Conservation (phyloP, 2,797 vertebrate genomes). For the Xenentodon cancila region DNA sequence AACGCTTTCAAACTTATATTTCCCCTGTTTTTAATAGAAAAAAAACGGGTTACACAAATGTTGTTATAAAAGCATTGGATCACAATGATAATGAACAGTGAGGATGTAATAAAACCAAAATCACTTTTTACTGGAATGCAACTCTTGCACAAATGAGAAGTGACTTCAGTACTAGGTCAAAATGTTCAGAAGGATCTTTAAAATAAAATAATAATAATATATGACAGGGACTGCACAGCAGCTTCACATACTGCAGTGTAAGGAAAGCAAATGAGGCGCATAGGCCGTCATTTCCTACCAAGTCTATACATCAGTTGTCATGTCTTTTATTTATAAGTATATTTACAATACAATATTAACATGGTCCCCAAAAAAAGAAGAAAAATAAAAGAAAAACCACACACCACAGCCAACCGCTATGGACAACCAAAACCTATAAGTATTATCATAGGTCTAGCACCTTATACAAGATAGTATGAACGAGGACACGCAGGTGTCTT, state of each 20-base stretch:
- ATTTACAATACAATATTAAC: constrained; percentile 53
- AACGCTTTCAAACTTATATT: constrained; percentile 13
- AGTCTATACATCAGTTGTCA: constrained; percentile 45
- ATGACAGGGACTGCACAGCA: constrained; percentile 46
- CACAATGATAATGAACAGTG: constrained; percentile 52
- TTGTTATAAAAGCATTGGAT: constrained; percentile 68
- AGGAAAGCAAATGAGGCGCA: constrained; percentile 27
- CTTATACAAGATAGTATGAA: constrained; percentile 47
- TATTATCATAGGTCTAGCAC: constrained; percentile 50
- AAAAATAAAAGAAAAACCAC: not conserved
- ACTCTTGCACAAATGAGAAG: constrained; percentile 36
- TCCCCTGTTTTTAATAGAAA: constrained; percentile 68
- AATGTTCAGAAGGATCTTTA: constrained; percentile 24
- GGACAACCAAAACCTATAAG: constrained; percentile 49
- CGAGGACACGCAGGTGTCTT: constrained; percentile 29
- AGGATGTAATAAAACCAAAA: constrained; percentile 38
- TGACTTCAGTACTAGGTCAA: constrained; percentile 29
- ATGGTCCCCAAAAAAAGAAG: not conserved
- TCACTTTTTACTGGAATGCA: constrained; percentile 20
- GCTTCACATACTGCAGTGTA: constrained; percentile 34
- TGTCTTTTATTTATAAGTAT: constrained; percentile 54
- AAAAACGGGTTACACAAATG: constrained; percentile 59
- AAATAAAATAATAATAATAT: constrained; percentile 35
- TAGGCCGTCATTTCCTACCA: constrained; percentile 23
- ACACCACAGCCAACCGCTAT: constrained; percentile 22